phyloP scores from a whole-genome alignment of 1,140 invertebrate species.

The Atta colombica region DNA sequence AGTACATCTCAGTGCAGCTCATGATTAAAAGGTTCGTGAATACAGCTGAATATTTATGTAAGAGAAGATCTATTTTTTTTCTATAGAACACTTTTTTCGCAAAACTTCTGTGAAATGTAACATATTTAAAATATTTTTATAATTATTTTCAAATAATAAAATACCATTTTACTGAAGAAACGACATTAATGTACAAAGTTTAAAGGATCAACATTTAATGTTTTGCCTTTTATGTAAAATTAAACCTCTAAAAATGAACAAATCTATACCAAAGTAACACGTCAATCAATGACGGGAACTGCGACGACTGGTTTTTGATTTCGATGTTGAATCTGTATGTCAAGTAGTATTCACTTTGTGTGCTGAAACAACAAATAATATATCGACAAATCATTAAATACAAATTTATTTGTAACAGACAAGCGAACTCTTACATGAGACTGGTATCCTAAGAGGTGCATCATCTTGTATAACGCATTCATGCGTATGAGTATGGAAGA shows the following conservation, averaged over 20 bases:
- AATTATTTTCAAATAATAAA: conserved; percentile 30
- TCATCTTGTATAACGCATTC: conserved; percentile 93
- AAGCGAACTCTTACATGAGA: conserved; percentile 86
- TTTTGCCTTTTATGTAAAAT: conserved; percentile 61
- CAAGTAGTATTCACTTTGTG: conserved; percentile 87
- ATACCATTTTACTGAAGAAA: conserved; percentile 28
- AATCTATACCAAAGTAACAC: conserved; percentile 54
- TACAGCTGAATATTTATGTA: background rate
- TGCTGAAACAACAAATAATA: conserved; percentile 81
- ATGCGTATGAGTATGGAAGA: conserved; percentile 93
- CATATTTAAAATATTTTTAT: conserved; percentile 21
- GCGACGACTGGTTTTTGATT: conserved; percentile 57
- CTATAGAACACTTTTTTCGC: background rate
- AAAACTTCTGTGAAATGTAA: background rate
- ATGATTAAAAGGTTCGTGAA: background rate
- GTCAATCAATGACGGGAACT: conserved; percentile 38
- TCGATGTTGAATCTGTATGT: conserved; percentile 76
- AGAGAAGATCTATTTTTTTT: background rate
- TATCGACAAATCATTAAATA: conserved; percentile 10
- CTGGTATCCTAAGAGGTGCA: conserved; percentile 93
- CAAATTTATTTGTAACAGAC: background rate
- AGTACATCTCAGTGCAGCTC: background rate
- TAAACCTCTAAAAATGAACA: conserved; percentile 69
- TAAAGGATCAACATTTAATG: conserved; percentile 65
- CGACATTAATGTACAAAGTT: conserved; percentile 71